Evolutionary conservation across 2,113 vertebrate species (phyloP), one percentile per base, ranked within the genome.

Genomic region (Phainopepla nitens): DNA sequence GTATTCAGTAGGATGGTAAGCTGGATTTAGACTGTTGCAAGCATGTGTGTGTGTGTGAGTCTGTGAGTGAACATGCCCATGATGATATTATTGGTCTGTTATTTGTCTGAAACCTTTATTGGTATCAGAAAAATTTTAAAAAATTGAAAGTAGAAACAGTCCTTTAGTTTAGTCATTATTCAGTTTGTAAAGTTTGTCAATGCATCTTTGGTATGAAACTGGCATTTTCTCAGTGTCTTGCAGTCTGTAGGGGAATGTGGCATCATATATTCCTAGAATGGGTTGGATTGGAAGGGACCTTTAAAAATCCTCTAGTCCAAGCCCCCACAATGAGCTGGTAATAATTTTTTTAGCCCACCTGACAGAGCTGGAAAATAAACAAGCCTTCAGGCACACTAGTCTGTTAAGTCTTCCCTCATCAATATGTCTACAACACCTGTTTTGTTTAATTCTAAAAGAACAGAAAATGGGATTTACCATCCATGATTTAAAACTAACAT

Each of bases 21-120:
- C 10, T 72, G 23, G 25, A 56, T 49, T 79, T 82, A 65, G 16
- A 64, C 29, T 18, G 7, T 3, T 7, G 8, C 0, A 5, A 50
- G 3, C 3, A 4, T 10, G 22, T 4, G 3, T 10, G 7, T 9
- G 5, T 33, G 28, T 33, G 22, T 42, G 22, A 14, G 13, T 72
- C 13, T 27, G 4, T 6, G 4, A 13, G 5, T 31, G 3, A 28
- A 60, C 6, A 14, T 20, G 11, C 1, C 25, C 66, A 20, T 60
- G 33, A 69, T 42, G 16, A 13, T 3, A 49, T 44, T 53, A 69
- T 42, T 24, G 7, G 5, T n/a, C 18, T 44, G 14, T 56, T 62
- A 9, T 42, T 81, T 94, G 18, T 49, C 15, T 62, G 44, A 62
- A 80, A 11, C 8, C 10, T 80, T 80, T 31, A 53, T 11, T 56